Conservation (phyloP, 1,140 invertebrate genomes). For the Cydia fagiglandana region DNA sequence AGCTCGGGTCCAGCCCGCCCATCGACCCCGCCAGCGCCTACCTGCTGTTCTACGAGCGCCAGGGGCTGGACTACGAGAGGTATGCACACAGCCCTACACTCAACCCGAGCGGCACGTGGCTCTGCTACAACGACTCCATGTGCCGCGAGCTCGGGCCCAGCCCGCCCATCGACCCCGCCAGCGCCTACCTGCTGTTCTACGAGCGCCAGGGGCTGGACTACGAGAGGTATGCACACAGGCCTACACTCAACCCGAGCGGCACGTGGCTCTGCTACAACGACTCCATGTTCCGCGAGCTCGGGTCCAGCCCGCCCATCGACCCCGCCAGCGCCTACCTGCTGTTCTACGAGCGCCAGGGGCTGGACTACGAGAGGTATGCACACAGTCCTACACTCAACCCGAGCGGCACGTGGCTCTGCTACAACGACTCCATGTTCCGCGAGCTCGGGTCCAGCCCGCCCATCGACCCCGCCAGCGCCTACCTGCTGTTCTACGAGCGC, state of each 20-base stretch:
- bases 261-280: slow-evolving; percentile 54
- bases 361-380: slow-evolving; percentile 63
- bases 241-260: no score
- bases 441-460: no score
- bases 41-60: slow-evolving; percentile 24
- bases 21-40: slow-evolving; percentile 15
- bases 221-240: slow-evolving; percentile 49
- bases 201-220: slow-evolving; percentile 47
- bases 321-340: slow-evolving; percentile 68
- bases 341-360: slow-evolving; percentile 33
- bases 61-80: slow-evolving; percentile 47
- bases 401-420: background rate
- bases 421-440: background rate
- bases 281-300: slow-evolving; percentile 48
- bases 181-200: background rate
- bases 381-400: background rate
- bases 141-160: no score
- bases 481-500: background rate
- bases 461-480: background rate
- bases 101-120: background rate
- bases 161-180: no score
- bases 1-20: background rate
- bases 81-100: background rate
- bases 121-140: slow-evolving; percentile 4
- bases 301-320: no score